These are phyloP conservation scores for Hymenochirus boettgeri DNA, from an alignment of 2,113 vertebrate genomes.

Conservation along the genomic window DNA sequence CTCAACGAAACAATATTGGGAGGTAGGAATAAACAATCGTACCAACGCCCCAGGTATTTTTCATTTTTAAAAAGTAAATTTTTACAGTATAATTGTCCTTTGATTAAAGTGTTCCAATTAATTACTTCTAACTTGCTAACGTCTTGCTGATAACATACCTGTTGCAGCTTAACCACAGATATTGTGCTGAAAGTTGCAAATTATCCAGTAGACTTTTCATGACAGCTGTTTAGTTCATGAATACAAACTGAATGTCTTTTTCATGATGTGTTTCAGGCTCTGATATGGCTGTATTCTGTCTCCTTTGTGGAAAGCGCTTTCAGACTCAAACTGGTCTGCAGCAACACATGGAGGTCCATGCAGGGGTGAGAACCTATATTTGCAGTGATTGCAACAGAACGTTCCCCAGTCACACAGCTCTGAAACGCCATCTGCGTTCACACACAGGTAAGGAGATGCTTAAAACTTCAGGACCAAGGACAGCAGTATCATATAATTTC, in stretches of 20 bases:
- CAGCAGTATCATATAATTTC: conserved; percentile 5
- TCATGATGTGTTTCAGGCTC: conserved; percentile 65
- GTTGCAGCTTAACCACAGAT: too few species aligned
- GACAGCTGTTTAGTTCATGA: too few species aligned
- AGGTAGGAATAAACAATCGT: too few species aligned
- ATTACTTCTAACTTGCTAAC: too few species aligned
- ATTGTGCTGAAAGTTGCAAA: too few species aligned
- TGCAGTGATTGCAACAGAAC: conserved; percentile 98
- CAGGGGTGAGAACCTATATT: conserved; percentile 94
- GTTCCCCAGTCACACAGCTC: conserved; percentile 96
- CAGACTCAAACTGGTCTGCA: conserved; percentile 92
- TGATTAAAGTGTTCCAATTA: too few species aligned
- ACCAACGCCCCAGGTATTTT: too few species aligned
- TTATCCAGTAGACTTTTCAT: too few species aligned
- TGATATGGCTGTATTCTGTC: conserved; percentile 97
- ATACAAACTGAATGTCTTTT: not conserved
- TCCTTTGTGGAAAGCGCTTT: conserved; percentile 95
- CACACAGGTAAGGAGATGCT: conserved; percentile 78
- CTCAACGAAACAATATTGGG: too few species aligned
- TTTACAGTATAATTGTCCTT: too few species aligned
- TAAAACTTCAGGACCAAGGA: conserved; percentile 21
- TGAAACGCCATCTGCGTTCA: conserved; percentile 95
- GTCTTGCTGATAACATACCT: too few species aligned
- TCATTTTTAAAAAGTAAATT: too few species aligned
- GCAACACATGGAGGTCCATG: conserved; percentile 98